A percentile compares a stretch with the other conserved stretches of the same genome.
These are phyloP conservation scores for Paratrypauchen microcephalus DNA, from an alignment of 2,797 vertebrate genomes.

Conservation along the genomic window DNA sequence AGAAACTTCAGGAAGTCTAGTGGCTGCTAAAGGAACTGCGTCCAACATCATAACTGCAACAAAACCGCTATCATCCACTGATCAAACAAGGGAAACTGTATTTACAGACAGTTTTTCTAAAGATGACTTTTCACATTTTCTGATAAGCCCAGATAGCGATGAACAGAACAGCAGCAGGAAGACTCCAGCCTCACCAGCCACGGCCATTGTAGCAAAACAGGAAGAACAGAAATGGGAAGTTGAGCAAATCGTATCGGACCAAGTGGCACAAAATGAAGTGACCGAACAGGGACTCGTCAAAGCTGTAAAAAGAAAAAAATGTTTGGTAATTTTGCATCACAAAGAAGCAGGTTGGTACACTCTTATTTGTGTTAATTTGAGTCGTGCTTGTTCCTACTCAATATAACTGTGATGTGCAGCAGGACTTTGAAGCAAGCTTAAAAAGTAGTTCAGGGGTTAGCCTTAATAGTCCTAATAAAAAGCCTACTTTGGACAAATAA, in stretches of 20 bases:
- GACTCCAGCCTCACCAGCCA: conserved; percentile 22
- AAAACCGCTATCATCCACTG: conserved; percentile 16
- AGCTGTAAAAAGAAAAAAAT: conserved; percentile 1
- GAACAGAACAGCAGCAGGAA: conserved; percentile 19
- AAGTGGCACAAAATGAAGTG: conserved; percentile 6
- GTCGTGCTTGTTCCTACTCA: too few species aligned
- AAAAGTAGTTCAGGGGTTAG: background rate
- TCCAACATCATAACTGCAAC: background rate
- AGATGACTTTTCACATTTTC: background rate
- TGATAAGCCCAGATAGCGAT: conserved; percentile 3
- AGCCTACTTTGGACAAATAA: background rate
- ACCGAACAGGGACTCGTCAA: conserved; percentile 11
- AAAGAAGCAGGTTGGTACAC: conserved; percentile 34
- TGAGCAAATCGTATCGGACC: conserved; percentile 29
- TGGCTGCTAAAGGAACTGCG: conserved; percentile 9
- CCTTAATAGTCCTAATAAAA: background rate
- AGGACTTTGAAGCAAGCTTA: conserved; percentile 1
- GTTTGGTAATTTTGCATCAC: background rate
- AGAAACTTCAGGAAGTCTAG: conserved; percentile 18
- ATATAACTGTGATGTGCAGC: background rate
- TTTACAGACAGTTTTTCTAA: background rate
- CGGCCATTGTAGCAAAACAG: conserved; percentile 43
- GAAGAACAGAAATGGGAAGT: conserved; percentile 51
- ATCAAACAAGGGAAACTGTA: background rate
- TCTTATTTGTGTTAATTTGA: background rate